Conservation (phyloP, 2,888 invertebrate genomes). For the Lycia hirtaria region DNA sequence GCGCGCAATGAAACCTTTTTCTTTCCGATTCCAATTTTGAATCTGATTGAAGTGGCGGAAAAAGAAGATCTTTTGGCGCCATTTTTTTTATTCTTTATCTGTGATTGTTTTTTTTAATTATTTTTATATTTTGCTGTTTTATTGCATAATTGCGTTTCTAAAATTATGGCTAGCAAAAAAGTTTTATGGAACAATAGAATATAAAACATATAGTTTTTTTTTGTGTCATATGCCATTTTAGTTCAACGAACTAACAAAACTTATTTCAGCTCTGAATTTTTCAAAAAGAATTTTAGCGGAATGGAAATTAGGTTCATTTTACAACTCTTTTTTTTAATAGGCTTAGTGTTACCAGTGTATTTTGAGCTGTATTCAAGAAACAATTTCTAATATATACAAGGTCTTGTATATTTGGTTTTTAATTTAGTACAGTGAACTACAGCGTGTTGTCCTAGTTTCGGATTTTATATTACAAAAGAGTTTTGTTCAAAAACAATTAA, state of each 20-base stretch:
- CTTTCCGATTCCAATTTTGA: constrained; percentile 10
- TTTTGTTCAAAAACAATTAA: constrained; percentile 33
- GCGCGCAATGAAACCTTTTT: constrained; percentile 9
- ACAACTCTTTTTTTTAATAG: background rate
- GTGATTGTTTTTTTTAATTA: no score
- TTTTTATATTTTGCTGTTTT: no score
- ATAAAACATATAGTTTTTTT: background rate
- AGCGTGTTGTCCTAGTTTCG: constrained; percentile 13
- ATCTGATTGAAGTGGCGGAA: background rate
- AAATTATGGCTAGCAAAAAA: no score
- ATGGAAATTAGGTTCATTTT: background rate
- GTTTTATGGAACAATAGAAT: no score
- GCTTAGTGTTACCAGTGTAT: constrained; percentile 1
- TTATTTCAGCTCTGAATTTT: background rate
- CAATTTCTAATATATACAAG: background rate
- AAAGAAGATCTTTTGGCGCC: background rate
- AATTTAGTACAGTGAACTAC: constrained; percentile 31
- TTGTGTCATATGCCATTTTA: no score
- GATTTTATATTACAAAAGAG: constrained; percentile 27
- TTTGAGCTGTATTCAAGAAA: constrained; percentile 1
- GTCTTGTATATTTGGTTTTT: constrained; percentile 7
- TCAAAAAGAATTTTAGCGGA: background rate
- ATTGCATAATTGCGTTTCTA: no score
- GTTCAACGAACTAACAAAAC: background rate
- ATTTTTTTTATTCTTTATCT: no score